phyloP scores from a whole-genome alignment of 2,888 invertebrate species.

The Cheilosia vulpina region DNA sequence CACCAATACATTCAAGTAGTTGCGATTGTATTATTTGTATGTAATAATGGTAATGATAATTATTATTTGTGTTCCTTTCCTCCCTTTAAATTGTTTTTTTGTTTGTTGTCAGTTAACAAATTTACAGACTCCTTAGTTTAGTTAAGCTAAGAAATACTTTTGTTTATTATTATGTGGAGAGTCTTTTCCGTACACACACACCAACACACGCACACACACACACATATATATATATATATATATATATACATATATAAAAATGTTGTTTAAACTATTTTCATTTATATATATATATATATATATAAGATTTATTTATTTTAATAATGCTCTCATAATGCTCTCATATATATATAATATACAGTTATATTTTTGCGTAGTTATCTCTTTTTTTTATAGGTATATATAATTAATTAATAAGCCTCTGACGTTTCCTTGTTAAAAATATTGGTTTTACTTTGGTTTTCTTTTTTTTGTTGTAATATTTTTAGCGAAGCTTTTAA shows the following conservation, averaged over 20 bases:
- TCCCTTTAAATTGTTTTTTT: background rate
- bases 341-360: constrained; percentile 38
- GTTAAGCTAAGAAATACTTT: constrained; percentile 2
- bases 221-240: background rate
- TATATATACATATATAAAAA: constrained; percentile 18
- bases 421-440: constrained; percentile 15
- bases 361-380: constrained; percentile 8
- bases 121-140: background rate
- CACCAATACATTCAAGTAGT: background rate
- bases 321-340: constrained; percentile 26
- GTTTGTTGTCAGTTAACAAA: background rate
- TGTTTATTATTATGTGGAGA: constrained; percentile 6
- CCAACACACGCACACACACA: no score
- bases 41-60: background rate
- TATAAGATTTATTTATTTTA: constrained; percentile 40
- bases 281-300: constrained; percentile 21
- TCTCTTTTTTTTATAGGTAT: background rate
- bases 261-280: constrained; percentile 10
- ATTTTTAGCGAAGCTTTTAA: constrained; percentile 40
- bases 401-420: constrained; percentile 19
- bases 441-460: background rate
- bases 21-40: background rate
- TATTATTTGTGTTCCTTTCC: no score
- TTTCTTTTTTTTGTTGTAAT: background rate
- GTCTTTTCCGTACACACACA: background rate